Base-by-base conservation (phyloP, 2,888 invertebrate genomes). In the Brachylomia viminalis region DNA sequence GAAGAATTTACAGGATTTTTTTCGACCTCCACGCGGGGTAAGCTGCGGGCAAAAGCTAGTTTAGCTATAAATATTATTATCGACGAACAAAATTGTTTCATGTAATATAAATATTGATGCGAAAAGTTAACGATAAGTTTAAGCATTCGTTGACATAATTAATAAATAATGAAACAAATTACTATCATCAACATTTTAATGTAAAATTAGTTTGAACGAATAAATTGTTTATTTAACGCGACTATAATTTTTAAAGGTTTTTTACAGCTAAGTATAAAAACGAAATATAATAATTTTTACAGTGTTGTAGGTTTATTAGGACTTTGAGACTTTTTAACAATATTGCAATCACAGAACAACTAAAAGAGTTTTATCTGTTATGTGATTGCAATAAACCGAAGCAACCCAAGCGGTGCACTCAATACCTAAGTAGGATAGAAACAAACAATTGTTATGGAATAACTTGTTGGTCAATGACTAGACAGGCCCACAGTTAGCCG, bases 91-190 rank as follows among this genome's bases (percentile, higher is more conserved):
- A 8, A 54, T 27, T 4, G 56, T 74, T 47, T 42, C 5, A 5
- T 7, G 56, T 27, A 52, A 73, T 67, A 52, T 67, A 52, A 62
- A 80, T 59, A 59, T 49, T 13, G 15, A 47, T 58, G 15, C 23
- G 13, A 49, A 56, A 54, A 76, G n/a, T 59, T 62, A 47, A 76
- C 54, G 59, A 82, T 56, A 61, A 56, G 42, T 66, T 82, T 67
- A 49, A n/a, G 30, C 42, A 45, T 82, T 15, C 65, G n/a, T 65
- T 70, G 49, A 69, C 33, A 68, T 49, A 33, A 75, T 76, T 33
- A 66, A 66, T 64, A 70, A 61, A 66, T 59, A 65, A 65, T 47
- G n/a, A 30, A 23, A 62, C 77, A 76, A 77, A 77, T 82, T 38
- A 17, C 56, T 47, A 15, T 42, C 45, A 17, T 20, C 38, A 17